phyloP scores from a whole-genome alignment of 2,888 invertebrate genomes.

The Elmis aenea region DNA sequence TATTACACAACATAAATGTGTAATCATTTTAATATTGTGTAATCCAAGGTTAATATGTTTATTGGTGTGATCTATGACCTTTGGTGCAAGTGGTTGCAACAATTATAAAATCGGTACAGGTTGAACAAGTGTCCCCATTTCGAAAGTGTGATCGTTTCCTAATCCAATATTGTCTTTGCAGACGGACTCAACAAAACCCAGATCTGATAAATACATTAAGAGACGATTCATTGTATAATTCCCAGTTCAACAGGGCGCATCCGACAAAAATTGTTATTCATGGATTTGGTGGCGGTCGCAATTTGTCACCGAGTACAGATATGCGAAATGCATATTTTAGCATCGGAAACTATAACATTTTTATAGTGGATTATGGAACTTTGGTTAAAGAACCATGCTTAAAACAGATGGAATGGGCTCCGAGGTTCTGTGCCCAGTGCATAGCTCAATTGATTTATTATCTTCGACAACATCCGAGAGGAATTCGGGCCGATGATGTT shows the following conservation, averaged over 20 bases:
- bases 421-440: slow-evolving; percentile 57
- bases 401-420: slow-evolving; percentile 52
- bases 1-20: no score
- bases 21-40: no score
- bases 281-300: slow-evolving; percentile 83
- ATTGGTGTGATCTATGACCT: no score
- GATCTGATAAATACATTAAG: slow-evolving; percentile 67
- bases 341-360: slow-evolving; percentile 75
- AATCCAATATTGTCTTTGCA: slow-evolving; percentile 34
- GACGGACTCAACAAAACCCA: slow-evolving; percentile 70
- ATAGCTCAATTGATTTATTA: slow-evolving; percentile 78
- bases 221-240: slow-evolving; percentile 64
- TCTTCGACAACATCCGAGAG: slow-evolving; percentile 70
- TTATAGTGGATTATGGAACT: slow-evolving; percentile 79
- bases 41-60: no score
- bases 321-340: slow-evolving; percentile 78
- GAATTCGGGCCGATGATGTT: slow-evolving; percentile 66
- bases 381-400: slow-evolving; percentile 80
- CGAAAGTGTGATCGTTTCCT: background rate
- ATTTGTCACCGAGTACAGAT: slow-evolving; percentile 78
- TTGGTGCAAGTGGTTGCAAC: no score
- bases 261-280: slow-evolving; percentile 87
- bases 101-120: no score
- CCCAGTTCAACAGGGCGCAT: slow-evolving; percentile 71
- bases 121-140: no score